A percentile compares a stretch with the other conserved stretches of the same genome.
These are phyloP conservation scores for Clistopyga incitator DNA, from an alignment of 2,888 invertebrate species.

Conservation along the genomic window DNA sequence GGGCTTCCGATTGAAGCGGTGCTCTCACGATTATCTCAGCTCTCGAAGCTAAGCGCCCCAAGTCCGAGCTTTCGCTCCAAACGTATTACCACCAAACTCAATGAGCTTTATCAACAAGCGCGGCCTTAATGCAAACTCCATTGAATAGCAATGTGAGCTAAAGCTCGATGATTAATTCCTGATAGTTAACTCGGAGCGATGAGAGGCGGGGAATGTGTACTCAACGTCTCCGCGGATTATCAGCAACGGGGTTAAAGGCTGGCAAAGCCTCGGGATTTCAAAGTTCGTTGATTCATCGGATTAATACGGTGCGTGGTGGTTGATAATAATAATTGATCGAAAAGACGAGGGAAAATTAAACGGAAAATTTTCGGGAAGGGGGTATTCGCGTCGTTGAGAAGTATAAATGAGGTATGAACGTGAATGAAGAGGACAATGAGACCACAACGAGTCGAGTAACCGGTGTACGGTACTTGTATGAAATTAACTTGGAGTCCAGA, in stretches of 20 bases:
- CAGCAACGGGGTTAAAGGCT: background rate
- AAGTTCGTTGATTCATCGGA: background rate
- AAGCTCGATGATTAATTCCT: background rate
- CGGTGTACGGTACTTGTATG: slow-evolving; percentile 46
- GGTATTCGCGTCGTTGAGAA: no score
- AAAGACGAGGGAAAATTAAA: background rate
- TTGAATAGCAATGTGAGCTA: background rate
- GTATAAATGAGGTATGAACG: slow-evolving; percentile 8
- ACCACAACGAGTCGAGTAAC: slow-evolving; percentile 40
- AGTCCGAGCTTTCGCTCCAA: background rate
- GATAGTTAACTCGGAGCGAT: background rate
- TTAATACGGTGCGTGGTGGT: background rate
- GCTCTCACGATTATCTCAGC: no score
- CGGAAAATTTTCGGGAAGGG: background rate
- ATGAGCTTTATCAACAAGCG: background rate
- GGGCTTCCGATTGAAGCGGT: no score
- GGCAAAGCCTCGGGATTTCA: background rate
- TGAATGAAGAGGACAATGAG: slow-evolving; percentile 25
- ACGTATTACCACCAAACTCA: background rate
- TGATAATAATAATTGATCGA: background rate
- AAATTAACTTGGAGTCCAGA: slow-evolving; percentile 69
- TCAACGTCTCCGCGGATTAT: background rate
- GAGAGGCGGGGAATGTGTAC: background rate
- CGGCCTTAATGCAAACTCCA: background rate
- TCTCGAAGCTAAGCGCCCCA: no score